Percentiles rank a stretch among this genome's conserved stretches.
These are phyloP conservation scores for Drosophila persimilis DNA, from an alignment of 1,140 invertebrate species.

Conservation along the genomic window DNA sequence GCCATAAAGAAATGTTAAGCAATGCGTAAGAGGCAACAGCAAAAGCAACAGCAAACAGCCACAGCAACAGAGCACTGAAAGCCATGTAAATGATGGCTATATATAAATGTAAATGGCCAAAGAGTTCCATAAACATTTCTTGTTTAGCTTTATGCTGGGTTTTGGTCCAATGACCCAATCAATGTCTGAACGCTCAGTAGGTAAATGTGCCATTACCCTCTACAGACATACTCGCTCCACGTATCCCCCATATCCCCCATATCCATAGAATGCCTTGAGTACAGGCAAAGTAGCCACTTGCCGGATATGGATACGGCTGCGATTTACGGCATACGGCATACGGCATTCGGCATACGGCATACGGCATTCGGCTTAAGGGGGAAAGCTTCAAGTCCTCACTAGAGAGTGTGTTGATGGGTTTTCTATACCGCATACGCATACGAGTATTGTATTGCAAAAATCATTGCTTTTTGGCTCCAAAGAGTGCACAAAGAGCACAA, in stretches of 20 bases:
- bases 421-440: too few species aligned
- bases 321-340: too few species aligned
- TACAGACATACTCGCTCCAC: background rate
- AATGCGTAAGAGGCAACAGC: constrained; percentile 44
- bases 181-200: constrained; percentile 29
- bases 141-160: constrained; percentile 34
- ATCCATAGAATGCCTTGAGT: constrained; percentile 33
- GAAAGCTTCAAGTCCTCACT: too few species aligned
- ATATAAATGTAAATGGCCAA: constrained; percentile 61
- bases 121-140: constrained; percentile 54
- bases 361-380: too few species aligned
- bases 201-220: constrained; percentile 51
- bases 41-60: constrained; percentile 11
- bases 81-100: constrained; percentile 58
- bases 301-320: too few species aligned
- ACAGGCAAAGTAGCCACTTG: background rate
- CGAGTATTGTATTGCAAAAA: too few species aligned
- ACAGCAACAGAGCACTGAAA: background rate
- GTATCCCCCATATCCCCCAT: constrained; percentile 3
- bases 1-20: constrained; percentile 63
- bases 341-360: too few species aligned
- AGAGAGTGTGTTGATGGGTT: too few species aligned
- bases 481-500: too few species aligned
- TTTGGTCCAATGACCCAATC: constrained; percentile 47
- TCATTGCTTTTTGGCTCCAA: too few species aligned